Evolutionary conservation across 2,113 vertebrate species (phyloP).

Genomic region (Pomatorhinus ruficollis): DNA sequence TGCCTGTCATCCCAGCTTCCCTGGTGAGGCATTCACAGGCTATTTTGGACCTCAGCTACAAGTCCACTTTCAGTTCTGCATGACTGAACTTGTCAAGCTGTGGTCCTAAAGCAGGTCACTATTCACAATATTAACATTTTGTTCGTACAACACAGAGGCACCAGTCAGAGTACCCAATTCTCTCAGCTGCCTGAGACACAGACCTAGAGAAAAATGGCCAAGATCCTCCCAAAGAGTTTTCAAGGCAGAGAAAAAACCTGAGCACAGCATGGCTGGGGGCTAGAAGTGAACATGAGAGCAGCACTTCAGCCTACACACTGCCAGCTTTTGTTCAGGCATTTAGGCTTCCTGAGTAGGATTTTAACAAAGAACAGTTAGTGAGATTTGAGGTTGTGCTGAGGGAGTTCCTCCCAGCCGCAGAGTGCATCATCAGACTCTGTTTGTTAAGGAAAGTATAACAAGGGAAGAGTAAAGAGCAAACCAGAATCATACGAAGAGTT

Average conservation of each 20-base stretch:
- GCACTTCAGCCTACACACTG: fast-evolving
- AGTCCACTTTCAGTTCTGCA: background rate
- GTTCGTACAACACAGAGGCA: background rate
- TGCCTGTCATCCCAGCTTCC: background rate
- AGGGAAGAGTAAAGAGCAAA: background rate
- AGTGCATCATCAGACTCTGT: background rate
- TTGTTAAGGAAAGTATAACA: background rate
- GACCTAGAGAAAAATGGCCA: background rate
- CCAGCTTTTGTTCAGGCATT: background rate
- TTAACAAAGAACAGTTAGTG: background rate
- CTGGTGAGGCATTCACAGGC: background rate
- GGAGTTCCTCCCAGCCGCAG: background rate
- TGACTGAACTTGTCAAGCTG: background rate
- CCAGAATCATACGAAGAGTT: background rate
- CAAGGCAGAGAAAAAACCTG: background rate
- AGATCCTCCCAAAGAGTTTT: background rate
- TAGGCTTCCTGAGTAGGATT: background rate
- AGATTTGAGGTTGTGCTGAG: background rate
- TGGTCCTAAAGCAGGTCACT: background rate
- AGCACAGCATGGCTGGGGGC: background rate
- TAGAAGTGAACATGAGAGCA: background rate
- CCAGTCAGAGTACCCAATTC: background rate
- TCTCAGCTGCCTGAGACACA: background rate
- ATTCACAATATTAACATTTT: background rate
- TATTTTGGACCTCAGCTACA: background rate